Conservation (phyloP, 2,113 vertebrate species). For the Platycercus adscitus region DNA sequence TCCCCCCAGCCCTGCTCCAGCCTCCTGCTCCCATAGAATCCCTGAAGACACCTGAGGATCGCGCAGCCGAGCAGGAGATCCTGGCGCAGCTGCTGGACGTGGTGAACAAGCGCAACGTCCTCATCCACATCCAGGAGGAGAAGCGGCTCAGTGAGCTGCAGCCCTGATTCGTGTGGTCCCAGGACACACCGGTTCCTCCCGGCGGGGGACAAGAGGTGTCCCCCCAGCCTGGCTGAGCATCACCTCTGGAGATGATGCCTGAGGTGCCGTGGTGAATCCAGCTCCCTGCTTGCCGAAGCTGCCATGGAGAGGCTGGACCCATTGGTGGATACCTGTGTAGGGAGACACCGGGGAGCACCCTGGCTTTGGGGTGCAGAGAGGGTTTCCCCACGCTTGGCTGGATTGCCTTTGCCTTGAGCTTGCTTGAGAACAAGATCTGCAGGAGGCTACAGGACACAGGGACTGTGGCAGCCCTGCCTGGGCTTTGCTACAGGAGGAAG, state of each 20-base stretch:
- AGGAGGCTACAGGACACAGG: neutral
- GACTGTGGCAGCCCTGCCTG: neutral
- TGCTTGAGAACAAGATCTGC: neutral
- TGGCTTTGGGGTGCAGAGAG: neutral
- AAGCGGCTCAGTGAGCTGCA: slow-evolving; percentile 85
- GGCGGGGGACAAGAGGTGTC: rapidly evolving
- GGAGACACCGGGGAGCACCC: neutral
- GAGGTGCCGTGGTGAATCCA: neutral
- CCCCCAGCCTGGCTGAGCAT: neutral
- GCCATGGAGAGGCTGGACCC: neutral
- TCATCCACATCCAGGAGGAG: slow-evolving; percentile 89
- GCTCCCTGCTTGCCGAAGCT: slow-evolving; percentile 10
- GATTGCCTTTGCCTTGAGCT: slow-evolving; percentile 19
- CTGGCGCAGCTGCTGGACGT: slow-evolving; percentile 85
- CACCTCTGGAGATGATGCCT: neutral
- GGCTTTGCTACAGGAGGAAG: neutral
- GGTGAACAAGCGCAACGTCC: slow-evolving; percentile 86
- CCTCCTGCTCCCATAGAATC: slow-evolving; percentile 68
- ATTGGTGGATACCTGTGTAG: rapidly evolving
- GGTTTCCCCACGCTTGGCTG: rapidly evolving
- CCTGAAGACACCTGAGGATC: slow-evolving; percentile 79
- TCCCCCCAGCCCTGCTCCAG: neutral
- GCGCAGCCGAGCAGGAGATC: slow-evolving; percentile 74
- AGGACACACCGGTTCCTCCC: rapidly evolving
- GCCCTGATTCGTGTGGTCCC: neutral